phyloP scores from a whole-genome alignment of 2,113 vertebrate species.

The Gasterosteus aculeatus region DNA sequence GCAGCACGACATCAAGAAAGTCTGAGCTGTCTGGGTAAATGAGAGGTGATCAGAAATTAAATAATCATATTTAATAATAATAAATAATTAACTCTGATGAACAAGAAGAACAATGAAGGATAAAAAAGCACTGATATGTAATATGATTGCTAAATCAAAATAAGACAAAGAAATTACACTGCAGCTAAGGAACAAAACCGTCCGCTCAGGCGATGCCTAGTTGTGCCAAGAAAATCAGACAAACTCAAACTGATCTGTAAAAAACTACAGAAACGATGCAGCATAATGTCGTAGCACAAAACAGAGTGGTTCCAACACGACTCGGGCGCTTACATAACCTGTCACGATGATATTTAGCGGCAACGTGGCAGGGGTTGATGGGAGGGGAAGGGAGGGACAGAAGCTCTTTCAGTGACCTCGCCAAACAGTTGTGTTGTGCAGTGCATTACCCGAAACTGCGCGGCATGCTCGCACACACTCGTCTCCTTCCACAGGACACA shows the following conservation, averaged over 20 bases:
- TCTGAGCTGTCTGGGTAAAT: slow-evolving; percentile 36
- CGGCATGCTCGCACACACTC: slow-evolving; percentile 29
- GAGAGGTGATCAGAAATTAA: slow-evolving; percentile 22
- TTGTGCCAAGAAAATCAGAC: slow-evolving; percentile 8
- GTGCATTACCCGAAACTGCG: slow-evolving; percentile 34
- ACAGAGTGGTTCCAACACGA: slow-evolving; percentile 39
- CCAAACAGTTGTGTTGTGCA: slow-evolving; percentile 67
- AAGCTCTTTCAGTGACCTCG: slow-evolving; percentile 72
- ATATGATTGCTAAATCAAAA: slow-evolving; percentile 29
- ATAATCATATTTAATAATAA: neutral
- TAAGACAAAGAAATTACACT: slow-evolving; percentile 11
- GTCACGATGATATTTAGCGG: slow-evolving; percentile 69
- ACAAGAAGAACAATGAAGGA: neutral
- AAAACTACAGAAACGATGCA: slow-evolving; percentile 25
- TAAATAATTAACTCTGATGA: neutral
- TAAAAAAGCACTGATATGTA: neutral
- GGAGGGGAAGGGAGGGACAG: slow-evolving; percentile 61
- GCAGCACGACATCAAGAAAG: slow-evolving; percentile 48
- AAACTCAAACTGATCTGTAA: neutral
- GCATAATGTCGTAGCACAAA: slow-evolving; percentile 28
- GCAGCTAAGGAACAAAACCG: slow-evolving; percentile 5
- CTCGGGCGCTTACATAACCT: slow-evolving; percentile 66
- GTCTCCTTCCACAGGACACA: slow-evolving; percentile 24
- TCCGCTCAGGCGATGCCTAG: neutral
- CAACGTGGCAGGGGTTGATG: slow-evolving; percentile 59